Conservation (phyloP, 2,797 vertebrate species). For the Vespertilio murinus region DNA sequence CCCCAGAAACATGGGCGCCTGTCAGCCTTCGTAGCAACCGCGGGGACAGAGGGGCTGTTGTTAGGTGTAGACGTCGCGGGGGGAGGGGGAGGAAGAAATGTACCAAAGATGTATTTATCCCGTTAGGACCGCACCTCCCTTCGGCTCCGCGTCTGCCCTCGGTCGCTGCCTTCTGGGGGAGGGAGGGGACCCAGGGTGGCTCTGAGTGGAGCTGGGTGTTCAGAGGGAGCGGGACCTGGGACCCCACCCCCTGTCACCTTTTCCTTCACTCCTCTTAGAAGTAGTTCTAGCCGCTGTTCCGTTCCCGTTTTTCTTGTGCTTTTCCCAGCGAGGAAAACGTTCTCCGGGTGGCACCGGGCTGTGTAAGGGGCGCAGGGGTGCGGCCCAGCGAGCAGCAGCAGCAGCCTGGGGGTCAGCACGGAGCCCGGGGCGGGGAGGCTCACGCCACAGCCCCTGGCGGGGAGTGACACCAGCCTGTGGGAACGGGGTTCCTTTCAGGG, state of each 20-base stretch:
- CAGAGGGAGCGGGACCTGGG: no score
- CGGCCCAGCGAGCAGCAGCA: neutral
- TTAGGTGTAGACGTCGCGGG: conserved; percentile 60
- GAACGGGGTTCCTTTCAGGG: neutral
- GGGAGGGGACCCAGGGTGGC: no score
- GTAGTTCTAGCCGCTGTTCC: no score
- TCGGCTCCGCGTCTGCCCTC: neutral
- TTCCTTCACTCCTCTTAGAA: no score
- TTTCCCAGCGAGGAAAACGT: no score
- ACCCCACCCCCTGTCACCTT: no score
- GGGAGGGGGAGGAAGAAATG: no score
- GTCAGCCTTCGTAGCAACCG: neutral
- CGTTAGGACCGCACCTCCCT: conserved; percentile 55
- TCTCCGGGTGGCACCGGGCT: no score
- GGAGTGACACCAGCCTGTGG: neutral
- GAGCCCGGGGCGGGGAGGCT: neutral
- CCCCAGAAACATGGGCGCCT: conserved; percentile 34
- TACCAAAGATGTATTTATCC: conserved; percentile 62
- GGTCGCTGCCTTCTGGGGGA: no score
- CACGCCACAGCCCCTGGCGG: neutral
- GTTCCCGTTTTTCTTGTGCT: no score
- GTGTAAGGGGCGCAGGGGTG: accelerated
- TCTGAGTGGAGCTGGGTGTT: no score
- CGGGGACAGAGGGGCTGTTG: conserved; percentile 42
- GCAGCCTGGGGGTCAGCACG: neutral